phyloP scores from a whole-genome alignment of 2,113 vertebrate species.

The Podiceps cristatus region DNA sequence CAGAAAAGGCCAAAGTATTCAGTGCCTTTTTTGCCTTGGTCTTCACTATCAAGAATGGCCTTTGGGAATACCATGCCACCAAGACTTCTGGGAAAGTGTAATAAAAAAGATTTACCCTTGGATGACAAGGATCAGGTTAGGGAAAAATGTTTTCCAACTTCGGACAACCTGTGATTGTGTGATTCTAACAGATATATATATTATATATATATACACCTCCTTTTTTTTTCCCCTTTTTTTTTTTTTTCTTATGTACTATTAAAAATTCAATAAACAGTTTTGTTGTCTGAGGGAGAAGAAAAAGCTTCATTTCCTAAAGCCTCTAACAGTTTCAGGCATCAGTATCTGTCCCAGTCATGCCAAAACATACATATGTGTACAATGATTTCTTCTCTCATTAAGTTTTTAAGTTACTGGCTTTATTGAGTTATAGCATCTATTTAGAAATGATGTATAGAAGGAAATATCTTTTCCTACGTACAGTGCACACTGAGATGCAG shows the following conservation, averaged over 20 bases:
- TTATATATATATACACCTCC: too few species aligned
- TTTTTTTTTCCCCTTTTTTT: not conserved
- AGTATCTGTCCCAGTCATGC: not conserved
- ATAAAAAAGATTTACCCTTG: not conserved
- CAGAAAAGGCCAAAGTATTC: not conserved
- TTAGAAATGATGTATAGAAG: slow-evolving; percentile 28
- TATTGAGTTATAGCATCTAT: not conserved
- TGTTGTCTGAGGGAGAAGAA: not conserved
- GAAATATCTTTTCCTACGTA: not conserved
- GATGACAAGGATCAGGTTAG: not conserved
- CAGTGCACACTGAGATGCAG: not conserved
- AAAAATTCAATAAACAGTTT: not conserved
- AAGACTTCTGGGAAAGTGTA: not conserved
- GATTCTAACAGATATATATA: not conserved
- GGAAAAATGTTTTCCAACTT: not conserved
- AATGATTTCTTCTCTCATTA: not conserved
- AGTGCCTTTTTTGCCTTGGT: not conserved
- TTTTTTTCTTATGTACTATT: not conserved
- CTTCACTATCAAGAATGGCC: not conserved
- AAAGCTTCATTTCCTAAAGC: not conserved
- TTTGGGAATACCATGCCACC: not conserved
- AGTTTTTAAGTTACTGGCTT: not conserved
- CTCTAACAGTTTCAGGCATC: not conserved
- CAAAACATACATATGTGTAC: not conserved
- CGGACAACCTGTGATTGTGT: not conserved